phyloP scores from a whole-genome alignment of 1,140 invertebrate genomes.

The Asobara japonica region DNA sequence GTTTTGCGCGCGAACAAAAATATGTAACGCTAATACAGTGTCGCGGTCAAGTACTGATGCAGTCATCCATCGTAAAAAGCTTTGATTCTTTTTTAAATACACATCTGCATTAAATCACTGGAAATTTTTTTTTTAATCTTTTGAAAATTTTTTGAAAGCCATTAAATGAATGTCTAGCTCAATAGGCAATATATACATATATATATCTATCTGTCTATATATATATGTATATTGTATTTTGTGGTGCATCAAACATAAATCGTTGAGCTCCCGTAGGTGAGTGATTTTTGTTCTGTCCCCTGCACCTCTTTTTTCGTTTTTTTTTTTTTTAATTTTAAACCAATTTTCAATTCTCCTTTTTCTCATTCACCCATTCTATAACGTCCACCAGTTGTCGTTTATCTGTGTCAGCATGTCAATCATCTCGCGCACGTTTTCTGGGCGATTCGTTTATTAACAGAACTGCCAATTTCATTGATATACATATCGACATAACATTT shows the following conservation, averaged over 20 bases:
- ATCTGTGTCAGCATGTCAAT: constrained; percentile 36
- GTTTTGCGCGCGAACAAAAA: no score
- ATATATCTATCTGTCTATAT: neutral
- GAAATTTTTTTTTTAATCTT: no score
- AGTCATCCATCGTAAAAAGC: no score
- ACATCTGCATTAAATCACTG: no score
- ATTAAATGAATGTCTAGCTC: no score
- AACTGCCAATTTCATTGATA: constrained; percentile 4
- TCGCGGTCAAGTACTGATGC: no score
- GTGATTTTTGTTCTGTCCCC: constrained; percentile 23
- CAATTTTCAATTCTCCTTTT: neutral
- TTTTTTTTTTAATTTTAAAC: neutral
- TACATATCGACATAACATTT: neutral
- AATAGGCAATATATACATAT: no score
- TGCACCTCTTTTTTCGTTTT: constrained; percentile 5
- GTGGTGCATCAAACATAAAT: constrained; percentile 29
- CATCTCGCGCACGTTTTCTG: constrained; percentile 19
- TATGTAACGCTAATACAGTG: no score
- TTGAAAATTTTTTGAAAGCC: no score
- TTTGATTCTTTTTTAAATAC: no score
- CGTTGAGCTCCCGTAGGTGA: constrained; percentile 24
- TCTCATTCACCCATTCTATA: neutral
- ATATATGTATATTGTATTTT: neutral
- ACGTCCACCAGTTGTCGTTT: constrained; percentile 26
- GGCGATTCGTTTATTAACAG: constrained; percentile 27